Conservation (phyloP, 2,888 invertebrate genomes). For the Didymodactylos carnosus region DNA sequence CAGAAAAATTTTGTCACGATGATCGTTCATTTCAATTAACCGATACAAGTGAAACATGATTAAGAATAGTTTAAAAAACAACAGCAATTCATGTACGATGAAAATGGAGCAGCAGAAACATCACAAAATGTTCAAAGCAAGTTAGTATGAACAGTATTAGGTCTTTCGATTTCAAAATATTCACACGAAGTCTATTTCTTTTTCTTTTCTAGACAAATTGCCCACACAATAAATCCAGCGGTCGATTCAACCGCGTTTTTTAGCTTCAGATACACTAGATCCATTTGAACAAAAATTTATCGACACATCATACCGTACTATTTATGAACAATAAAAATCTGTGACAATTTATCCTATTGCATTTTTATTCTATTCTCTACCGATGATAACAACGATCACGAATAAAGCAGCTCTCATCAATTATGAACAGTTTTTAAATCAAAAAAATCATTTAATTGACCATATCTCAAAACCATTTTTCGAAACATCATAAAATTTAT, state of each 20-base stretch:
- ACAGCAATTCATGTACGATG: too few species aligned
- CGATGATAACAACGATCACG: not conserved
- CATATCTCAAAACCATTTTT: not conserved
- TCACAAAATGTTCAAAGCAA: too few species aligned
- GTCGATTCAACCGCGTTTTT: not conserved
- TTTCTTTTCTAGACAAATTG: too few species aligned
- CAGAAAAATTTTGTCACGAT: conserved; percentile 8
- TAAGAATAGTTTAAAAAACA: not conserved
- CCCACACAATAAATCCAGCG: too few species aligned
- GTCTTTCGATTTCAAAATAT: too few species aligned
- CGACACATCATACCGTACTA: not conserved
- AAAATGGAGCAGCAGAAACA: too few species aligned
- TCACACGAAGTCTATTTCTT: too few species aligned
- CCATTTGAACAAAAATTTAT: not conserved
- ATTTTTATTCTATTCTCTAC: not conserved
- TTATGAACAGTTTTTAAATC: not conserved
- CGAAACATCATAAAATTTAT: not conserved
- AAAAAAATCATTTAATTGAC: not conserved
- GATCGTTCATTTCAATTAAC: conserved; percentile 7
- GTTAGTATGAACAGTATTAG: too few species aligned
- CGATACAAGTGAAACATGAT: conserved; percentile 3
- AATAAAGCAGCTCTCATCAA: not conserved
- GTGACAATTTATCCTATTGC: not conserved
- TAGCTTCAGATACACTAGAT: not conserved
- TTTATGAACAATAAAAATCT: not conserved